These are phyloP conservation scores for Ibidorhyncha struthersii DNA, from an alignment of 2,113 vertebrate species.

Conservation along the genomic window DNA sequence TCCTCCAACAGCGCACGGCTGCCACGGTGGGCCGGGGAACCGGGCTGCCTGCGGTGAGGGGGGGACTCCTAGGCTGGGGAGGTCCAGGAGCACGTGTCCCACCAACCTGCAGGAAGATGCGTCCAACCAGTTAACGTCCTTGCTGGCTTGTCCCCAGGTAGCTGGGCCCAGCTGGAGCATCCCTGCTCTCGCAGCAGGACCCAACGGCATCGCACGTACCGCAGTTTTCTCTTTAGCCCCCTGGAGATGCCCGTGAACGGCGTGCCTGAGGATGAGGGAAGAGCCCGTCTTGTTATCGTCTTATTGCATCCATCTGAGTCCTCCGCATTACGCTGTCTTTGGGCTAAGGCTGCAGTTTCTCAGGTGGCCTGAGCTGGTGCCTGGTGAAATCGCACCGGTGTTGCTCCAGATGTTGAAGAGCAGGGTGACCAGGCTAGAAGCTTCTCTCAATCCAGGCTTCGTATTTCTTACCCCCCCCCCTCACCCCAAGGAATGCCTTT, in stretches of 20 bases:
- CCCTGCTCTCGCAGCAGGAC: rapidly evolving
- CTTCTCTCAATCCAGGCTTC: not conserved
- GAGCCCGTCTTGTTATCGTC: not conserved
- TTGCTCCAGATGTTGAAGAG: not conserved
- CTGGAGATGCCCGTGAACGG: rapidly evolving
- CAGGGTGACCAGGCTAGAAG: not conserved
- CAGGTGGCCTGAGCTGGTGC: not conserved
- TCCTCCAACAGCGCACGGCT: not conserved
- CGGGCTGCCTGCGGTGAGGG: not conserved
- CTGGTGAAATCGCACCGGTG: not conserved
- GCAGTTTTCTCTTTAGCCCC: not conserved
- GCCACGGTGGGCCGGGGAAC: not conserved
- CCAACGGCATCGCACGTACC: rapidly evolving
- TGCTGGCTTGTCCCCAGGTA: not conserved
- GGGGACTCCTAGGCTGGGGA: not conserved
- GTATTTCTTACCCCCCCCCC: not conserved
- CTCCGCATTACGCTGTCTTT: not conserved
- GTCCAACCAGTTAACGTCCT: not conserved
- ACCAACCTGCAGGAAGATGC: not conserved
- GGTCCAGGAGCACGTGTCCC: rapidly evolving
- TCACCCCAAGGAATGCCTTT: not conserved
- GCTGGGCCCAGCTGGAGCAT: not conserved
- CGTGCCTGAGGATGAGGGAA: not conserved
- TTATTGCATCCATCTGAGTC: rapidly evolving
- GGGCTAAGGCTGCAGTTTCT: not conserved